phyloP scores from a whole-genome alignment of 2,888 invertebrate species.

The Omphaloscelis lunosa region DNA sequence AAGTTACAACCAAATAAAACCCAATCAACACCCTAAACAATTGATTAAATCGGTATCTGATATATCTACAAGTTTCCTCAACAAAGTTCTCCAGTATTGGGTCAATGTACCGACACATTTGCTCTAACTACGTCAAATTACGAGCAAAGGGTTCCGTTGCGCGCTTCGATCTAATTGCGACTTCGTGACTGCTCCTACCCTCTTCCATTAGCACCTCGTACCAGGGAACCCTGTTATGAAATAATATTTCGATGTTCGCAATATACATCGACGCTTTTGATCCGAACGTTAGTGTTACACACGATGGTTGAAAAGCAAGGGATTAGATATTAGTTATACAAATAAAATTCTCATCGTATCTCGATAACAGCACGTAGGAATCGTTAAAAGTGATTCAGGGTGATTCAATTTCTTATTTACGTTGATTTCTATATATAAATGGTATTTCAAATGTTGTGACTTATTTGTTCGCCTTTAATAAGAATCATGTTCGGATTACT shows the following conservation, averaged over 20 bases:
- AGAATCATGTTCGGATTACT: constrained; percentile 34
- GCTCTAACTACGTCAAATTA: constrained; percentile 87
- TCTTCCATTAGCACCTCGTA: constrained; percentile 83
- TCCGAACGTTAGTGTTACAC: not conserved
- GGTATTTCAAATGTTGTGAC: constrained; percentile 46
- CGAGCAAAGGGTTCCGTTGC: constrained; percentile 84
- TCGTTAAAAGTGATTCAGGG: constrained; percentile 80
- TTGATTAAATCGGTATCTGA: constrained; percentile 51
- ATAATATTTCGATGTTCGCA: constrained; percentile 9
- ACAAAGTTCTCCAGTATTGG: constrained; percentile 65
- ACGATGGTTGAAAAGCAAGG: constrained; percentile 60
- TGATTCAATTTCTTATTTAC: constrained; percentile 78
- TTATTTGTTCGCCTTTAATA: constrained; percentile 47
- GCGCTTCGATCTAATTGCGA: constrained; percentile 86
- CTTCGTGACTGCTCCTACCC: constrained; percentile 84
- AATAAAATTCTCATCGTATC: constrained; percentile 45
- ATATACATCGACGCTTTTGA: constrained; percentile 64
- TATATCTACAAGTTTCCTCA: constrained; percentile 52
- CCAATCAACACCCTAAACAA: constrained; percentile 29
- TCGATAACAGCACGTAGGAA: constrained; percentile 70
- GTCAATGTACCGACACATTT: constrained; percentile 79
- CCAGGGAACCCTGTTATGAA: constrained; percentile 60
- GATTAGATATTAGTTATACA: constrained; percentile 25
- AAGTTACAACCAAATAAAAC: not conserved
- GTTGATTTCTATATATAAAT: constrained; percentile 68